These are phyloP conservation scores for Agonopterix arenella DNA, from an alignment of 2,888 invertebrate genomes.

Conservation along the genomic window DNA sequence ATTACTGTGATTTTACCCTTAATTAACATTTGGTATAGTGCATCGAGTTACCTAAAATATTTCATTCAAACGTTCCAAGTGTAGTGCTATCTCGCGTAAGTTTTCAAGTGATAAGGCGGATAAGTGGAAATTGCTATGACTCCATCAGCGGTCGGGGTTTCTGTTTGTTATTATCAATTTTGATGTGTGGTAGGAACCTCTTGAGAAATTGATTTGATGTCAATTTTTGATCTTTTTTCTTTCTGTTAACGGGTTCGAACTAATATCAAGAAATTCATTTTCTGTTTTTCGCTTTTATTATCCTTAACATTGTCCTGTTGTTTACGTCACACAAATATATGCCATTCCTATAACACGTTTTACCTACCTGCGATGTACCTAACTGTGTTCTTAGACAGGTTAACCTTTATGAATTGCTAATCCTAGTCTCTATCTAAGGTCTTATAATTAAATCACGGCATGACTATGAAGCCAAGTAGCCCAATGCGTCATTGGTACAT, in stretches of 20 bases:
- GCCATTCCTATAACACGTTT: background rate
- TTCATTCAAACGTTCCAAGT: constrained; percentile 25
- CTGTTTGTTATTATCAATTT: constrained; percentile 28
- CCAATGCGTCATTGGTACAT: no score
- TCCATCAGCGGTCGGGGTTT: constrained; percentile 46
- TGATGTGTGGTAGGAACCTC: constrained; percentile 10
- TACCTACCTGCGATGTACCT: background rate
- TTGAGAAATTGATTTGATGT: background rate
- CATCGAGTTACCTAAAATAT: constrained; percentile 12
- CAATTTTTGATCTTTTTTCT: background rate
- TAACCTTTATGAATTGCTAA: constrained; percentile 21
- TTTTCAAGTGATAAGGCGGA: constrained; percentile 53
- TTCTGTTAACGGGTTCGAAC: background rate
- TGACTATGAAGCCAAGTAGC: background rate
- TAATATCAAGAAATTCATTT: background rate
- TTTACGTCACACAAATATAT: constrained; percentile 1
- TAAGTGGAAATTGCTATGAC: constrained; percentile 64
- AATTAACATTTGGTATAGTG: constrained; percentile 12
- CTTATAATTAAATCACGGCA: background rate
- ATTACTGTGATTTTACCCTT: constrained; percentile 8
- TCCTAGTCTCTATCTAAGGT: background rate
- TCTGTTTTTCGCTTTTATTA: background rate
- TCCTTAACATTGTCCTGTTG: no score
- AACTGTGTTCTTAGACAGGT: constrained; percentile 10
- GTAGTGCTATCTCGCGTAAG: constrained; percentile 43